Base-by-base conservation (phyloP, 2,888 invertebrate genomes). In the Pyrochroa serraticornis region DNA sequence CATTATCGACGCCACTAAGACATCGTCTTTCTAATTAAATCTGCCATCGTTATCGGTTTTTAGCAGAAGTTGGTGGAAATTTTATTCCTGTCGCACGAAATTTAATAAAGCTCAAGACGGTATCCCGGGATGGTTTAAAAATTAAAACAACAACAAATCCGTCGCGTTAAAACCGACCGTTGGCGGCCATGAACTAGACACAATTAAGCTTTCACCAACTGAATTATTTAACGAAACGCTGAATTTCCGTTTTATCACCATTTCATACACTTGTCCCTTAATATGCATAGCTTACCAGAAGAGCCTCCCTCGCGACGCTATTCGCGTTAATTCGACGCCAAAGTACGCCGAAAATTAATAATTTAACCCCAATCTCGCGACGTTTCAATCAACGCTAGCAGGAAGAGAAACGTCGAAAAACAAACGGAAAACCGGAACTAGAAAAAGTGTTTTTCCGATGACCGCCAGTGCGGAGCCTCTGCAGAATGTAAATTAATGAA, bases 251-350 rank as follows among this genome's bases (percentile, higher is more conserved):
- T 61, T 61, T 61, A 61, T 61, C 61, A 58, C 49, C 50, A 46
- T 58, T 61, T 58, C 60, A 54, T 58, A 63, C 30, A 55, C 51
- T 60, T 58, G 60, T 63, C 63, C 60, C 60, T 63, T 52, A 63
- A 58, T 63, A 63, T 63, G 60, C 63, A 63, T 63, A 63, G 55
- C 60, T 58, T 60, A 60, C 63, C 51, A 57, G 55, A 52, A 45
- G 52, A 38, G 39, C 38, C 42, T 48, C 63, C 57, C 58, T 48
- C 14, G 59, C 33, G 62, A 45, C 39, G 34, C 50, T 53, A 62
- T 62, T 57, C 59, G 37, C 58, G 45, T 47, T 58, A 49, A 56
- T 61, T 55, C 38, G 10, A 46, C 37, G 32, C 46, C 34, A 55
- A 50, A 51, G 51, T 45, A 35, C 49, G 53, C 59, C 52, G 60